These are phyloP conservation scores for Oligia fasciuncula DNA, from an alignment of 2,888 invertebrate genomes.

Conservation along the genomic window DNA sequence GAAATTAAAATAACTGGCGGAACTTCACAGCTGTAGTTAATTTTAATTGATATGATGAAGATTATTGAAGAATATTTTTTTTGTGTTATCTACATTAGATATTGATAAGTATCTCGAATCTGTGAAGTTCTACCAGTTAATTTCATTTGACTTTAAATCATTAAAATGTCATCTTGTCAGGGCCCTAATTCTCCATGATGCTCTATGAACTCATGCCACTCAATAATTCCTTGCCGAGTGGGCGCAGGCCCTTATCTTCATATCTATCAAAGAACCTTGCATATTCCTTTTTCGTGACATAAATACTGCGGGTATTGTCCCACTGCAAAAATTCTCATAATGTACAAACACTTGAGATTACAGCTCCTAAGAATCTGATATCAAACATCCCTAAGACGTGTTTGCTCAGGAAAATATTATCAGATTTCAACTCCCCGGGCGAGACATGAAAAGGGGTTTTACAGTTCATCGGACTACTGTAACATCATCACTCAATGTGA, in stretches of 20 bases:
- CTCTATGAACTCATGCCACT: no score
- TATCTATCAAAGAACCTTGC: background rate
- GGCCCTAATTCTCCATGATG: no score
- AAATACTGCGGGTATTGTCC: constrained; percentile 3
- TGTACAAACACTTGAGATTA: constrained; percentile 41
- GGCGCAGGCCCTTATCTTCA: background rate
- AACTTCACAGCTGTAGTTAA: no score
- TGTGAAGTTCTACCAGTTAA: no score
- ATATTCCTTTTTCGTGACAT: constrained; percentile 22
- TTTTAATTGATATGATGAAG: background rate
- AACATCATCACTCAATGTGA: constrained; percentile 52
- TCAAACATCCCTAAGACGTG: constrained; percentile 54
- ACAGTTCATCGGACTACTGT: constrained; percentile 59
- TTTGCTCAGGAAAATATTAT: constrained; percentile 58
- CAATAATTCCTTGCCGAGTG: background rate
- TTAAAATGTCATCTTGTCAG: background rate
- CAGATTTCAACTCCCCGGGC: constrained; percentile 53
- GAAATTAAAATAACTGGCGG: background rate
- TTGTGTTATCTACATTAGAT: background rate
- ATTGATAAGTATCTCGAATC: background rate
- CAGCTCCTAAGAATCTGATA: constrained; percentile 53
- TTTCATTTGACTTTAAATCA: background rate
- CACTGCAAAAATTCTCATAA: constrained; percentile 46
- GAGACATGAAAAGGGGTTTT: constrained; percentile 51
- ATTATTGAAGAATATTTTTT: background rate